Evolutionary conservation across 1,140 invertebrate genomes (phyloP).

Genomic region (Drosophila paulistorum): DNA sequence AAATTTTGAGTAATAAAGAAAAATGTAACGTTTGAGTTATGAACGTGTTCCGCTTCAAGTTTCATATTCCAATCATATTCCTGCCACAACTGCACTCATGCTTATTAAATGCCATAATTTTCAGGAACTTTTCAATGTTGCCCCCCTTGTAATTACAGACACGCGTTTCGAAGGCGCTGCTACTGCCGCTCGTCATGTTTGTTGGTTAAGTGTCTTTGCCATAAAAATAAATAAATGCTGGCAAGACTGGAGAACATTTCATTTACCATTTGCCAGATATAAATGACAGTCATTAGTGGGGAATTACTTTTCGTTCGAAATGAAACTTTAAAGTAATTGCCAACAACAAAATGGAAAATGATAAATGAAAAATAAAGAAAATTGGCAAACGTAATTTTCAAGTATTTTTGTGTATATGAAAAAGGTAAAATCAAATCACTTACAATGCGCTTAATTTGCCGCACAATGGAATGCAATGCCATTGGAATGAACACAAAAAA

Average conservation of each 20-base stretch:
- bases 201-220: slow-evolving; percentile 40
- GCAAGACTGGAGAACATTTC: slow-evolving; percentile 60
- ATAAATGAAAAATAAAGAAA: background rate
- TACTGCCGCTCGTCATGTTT: slow-evolving; percentile 22
- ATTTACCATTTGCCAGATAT: slow-evolving; percentile 61
- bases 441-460: slow-evolving; percentile 77
- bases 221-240: slow-evolving; percentile 72
- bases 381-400: slow-evolving; percentile 59
- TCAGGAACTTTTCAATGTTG: slow-evolving; percentile 54
- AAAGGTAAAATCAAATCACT: slow-evolving; percentile 65
- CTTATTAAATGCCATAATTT: slow-evolving; percentile 69
- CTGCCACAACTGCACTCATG: slow-evolving; percentile 38
- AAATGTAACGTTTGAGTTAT: slow-evolving; percentile 11
- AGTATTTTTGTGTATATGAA: slow-evolving; percentile 56
- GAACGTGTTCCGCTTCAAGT: slow-evolving; percentile 8
- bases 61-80: slow-evolving; percentile 7
- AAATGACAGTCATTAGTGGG: slow-evolving; percentile 72
- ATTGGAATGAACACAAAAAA: slow-evolving; percentile 14
- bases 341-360: background rate
- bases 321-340: slow-evolving; percentile 66
- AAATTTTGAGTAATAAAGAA: background rate
- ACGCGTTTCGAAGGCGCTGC: slow-evolving; percentile 36
- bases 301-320: slow-evolving; percentile 67
- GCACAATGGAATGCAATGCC: slow-evolving; percentile 60
- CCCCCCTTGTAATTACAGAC: slow-evolving; percentile 57